phyloP scores from a whole-genome alignment of 2,888 invertebrate species.

The Anagyrus pseudococci region DNA sequence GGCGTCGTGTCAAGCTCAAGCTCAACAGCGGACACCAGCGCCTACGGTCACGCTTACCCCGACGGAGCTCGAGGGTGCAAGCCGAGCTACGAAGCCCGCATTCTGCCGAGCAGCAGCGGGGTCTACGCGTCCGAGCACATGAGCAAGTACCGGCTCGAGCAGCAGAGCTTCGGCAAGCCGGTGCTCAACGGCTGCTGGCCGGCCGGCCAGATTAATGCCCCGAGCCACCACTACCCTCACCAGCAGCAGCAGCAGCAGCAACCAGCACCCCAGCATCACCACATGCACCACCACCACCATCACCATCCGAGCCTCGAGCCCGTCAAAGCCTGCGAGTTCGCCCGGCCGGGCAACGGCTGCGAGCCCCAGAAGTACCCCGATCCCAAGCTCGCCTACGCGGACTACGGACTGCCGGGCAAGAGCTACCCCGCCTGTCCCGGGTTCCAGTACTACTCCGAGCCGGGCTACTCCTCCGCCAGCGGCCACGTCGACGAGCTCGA shows the following conservation, averaged over 20 bases:
- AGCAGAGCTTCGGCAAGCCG: conserved; percentile 26
- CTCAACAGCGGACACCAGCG: not conserved
- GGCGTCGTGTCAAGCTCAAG: not conserved
- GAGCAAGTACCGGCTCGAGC: conserved; percentile 48
- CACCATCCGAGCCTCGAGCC: conserved; percentile 32
- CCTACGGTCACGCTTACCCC: conserved; percentile 33
- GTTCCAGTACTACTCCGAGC: conserved; percentile 39
- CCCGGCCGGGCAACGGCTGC: conserved; percentile 23
- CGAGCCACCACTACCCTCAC: not conserved
- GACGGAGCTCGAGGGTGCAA: conserved; percentile 45
- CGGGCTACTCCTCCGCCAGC: conserved; percentile 42
- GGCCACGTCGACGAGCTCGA: conserved; percentile 50
- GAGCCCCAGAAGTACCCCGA: conserved; percentile 53
- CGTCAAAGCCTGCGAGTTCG: not conserved
- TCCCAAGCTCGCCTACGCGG: conserved; percentile 47
- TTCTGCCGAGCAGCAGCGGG: conserved; percentile 30
- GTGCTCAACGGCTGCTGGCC: not conserved
- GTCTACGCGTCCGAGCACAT: conserved; percentile 46
- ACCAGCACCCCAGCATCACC: conserved; percentile 17
- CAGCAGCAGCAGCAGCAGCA: conserved; percentile 40
- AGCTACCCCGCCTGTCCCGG: conserved; percentile 53
- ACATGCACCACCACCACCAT: not conserved
- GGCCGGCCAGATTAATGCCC: not conserved
- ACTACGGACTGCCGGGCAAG: conserved; percentile 48
- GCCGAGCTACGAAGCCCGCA: conserved; percentile 41